A percentile compares a stretch with the other conserved stretches of the same genome.
phyloP scores from a whole-genome alignment of 2,797 vertebrate species.

The Heteromormyrus szaboi region DNA sequence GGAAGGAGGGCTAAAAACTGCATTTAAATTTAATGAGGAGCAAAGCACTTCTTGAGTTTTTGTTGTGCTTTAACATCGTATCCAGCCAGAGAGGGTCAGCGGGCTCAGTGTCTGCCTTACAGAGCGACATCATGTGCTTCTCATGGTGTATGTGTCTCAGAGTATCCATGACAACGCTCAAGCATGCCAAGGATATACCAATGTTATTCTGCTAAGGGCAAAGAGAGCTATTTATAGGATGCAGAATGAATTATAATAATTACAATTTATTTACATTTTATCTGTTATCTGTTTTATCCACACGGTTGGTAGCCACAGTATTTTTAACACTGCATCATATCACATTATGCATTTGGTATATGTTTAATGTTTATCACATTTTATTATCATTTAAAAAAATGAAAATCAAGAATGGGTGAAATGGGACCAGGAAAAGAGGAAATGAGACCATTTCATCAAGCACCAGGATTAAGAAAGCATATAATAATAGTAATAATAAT shows the following conservation, averaged over 20 bases:
- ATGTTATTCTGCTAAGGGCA: constrained; percentile 56
- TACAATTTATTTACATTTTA: not conserved
- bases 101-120: constrained; percentile 58
- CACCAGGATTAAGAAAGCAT: not conserved
- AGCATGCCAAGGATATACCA: constrained; percentile 58
- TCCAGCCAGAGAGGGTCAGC: constrained; percentile 10
- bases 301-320: not conserved
- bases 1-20: not conserved
- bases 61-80: not conserved
- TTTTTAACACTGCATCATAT: constrained; percentile 1
- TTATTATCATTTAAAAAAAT: not conserved
- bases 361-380: not conserved
- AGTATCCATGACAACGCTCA: constrained; percentile 80
- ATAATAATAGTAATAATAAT: not conserved
- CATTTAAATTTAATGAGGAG: not conserved
- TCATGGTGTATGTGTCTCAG: constrained; percentile 66
- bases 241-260: constrained; percentile 2
- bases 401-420: not conserved
- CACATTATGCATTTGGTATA: not conserved
- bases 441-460: not conserved
- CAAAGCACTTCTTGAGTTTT: not conserved
- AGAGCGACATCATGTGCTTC: constrained; percentile 65
- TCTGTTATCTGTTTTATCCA: not conserved
- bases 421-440: not conserved
- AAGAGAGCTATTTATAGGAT: not conserved